Base-by-base conservation (phyloP, 2,113 vertebrate species). In the Campylomormyrus numenius region DNA sequence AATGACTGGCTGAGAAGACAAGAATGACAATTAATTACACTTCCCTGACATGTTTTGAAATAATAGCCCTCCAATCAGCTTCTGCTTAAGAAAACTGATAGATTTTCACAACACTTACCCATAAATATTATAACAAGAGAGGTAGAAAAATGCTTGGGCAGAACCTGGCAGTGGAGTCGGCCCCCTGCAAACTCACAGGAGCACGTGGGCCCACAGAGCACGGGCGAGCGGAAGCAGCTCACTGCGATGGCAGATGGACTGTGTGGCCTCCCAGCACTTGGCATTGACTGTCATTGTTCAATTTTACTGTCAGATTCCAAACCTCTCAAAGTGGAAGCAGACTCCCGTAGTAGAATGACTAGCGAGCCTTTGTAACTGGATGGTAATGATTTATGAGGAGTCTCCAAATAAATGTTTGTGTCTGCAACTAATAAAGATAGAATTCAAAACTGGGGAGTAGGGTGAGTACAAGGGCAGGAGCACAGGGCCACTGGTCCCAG, bases 101-200 rank as follows among this genome's bases (percentile, higher is more conserved):
- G 3, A n/a, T 87, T 17, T 87, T 27, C n/a, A 53, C 48, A 15
- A 49, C 49, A 87, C n/a, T 87, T 27, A 19, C n/a, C 49, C 48
- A 53, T 35, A 87, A 31, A 87, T 87, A n/a, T 46, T 53, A 10
- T 52, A n/a, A 87, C 13, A 87, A 27, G 46, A 53, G 48, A 87
- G 24, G 85, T 1, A 87, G 46, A 49, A 31, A 35, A 52, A 31
- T 87, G 49, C 13, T 46, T 35, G 85, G 49, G 10, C 85, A 49
- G n/a, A 52, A 87, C 48, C n/a, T 45, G 85, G 85, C 85, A 87
- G 13, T 52, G 0, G 42, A 24, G 21, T 46, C 7, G 3, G 8
- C 24, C 89, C 48, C 89, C 88, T 80, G 48, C 3, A 17, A 88
- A 85, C 21, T 89, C 89, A 85, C 50, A 83, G 45, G 42, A 45